A percentile compares a stretch with the other conserved stretches of the same genome.
Conservation (phyloP, 2,888 invertebrate species). For the Macrophya annulata region DNA sequence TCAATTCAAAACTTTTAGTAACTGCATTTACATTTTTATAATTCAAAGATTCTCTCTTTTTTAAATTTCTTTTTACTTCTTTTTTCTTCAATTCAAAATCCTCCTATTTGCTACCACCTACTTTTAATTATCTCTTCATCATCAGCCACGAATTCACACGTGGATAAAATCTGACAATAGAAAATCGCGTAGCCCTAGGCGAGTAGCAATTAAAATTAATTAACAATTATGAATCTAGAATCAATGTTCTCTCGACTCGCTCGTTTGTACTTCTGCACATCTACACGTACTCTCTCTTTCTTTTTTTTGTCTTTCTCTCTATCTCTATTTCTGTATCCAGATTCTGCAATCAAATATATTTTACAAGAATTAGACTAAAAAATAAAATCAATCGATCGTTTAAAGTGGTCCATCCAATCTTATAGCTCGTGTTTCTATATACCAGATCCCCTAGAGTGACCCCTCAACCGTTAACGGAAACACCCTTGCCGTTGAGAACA, state of each 20-base stretch:
- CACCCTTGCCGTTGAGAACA: slow-evolving; percentile 32
- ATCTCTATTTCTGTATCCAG: neutral
- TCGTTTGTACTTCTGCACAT: slow-evolving; percentile 44
- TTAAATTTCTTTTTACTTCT: neutral
- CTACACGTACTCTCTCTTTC: slow-evolving; percentile 40
- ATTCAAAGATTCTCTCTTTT: neutral
- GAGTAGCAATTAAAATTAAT: slow-evolving; percentile 47
- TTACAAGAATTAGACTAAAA: neutral
- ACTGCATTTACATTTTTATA: neutral
- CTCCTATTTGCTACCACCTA: neutral
- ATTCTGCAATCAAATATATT: neutral
- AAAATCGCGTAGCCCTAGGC: slow-evolving; percentile 25
- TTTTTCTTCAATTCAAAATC: neutral
- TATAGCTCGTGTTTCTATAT: neutral
- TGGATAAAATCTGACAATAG: slow-evolving; percentile 22
- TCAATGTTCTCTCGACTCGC: neutral
- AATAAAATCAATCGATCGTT: neutral
- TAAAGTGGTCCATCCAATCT: slow-evolving; percentile 15
- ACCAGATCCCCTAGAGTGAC: slow-evolving; percentile 20
- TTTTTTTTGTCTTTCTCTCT: slow-evolving; percentile 28
- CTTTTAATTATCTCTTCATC: slow-evolving; percentile 3
- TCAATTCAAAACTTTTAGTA: too few relatives aligned
- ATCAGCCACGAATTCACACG: neutral
- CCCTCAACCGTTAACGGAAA: slow-evolving; percentile 48
- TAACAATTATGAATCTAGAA: neutral